phyloP scores from a whole-genome alignment of 2,888 invertebrate genomes.

The Euspilapteryx auroguttella region DNA sequence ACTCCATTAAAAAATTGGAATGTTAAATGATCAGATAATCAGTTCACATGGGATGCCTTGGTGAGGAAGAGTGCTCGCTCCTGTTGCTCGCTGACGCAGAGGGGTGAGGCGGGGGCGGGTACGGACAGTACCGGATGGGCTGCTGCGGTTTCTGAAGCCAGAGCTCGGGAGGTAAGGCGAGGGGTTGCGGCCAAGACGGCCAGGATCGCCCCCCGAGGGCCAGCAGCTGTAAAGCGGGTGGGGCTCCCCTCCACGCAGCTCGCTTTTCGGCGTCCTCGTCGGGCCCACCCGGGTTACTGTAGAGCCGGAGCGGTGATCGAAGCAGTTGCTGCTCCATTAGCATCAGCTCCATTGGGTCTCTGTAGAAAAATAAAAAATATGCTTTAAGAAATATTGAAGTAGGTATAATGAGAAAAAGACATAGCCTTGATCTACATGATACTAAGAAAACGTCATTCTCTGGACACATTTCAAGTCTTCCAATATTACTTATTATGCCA shows the following conservation, averaged over 20 bases:
- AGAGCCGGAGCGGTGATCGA: conserved; percentile 66
- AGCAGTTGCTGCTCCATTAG: conserved; percentile 78
- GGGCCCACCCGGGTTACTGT: conserved; percentile 50
- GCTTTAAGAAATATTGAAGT: background rate
- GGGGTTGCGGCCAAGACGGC: conserved; percentile 85
- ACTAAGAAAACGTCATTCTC: too few species aligned
- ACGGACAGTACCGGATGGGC: conserved; percentile 63
- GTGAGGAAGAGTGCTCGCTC: conserved; percentile 32
- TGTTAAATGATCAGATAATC: too few species aligned
- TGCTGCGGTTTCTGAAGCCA: conserved; percentile 86
- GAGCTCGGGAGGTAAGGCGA: conserved; percentile 83
- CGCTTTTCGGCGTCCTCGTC: conserved; percentile 62
- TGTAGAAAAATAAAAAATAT: conserved; percentile 27
- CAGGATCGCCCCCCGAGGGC: conserved; percentile 74
- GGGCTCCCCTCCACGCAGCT: conserved; percentile 55
- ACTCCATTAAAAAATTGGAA: too few species aligned
- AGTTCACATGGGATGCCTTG: conserved; percentile 46
- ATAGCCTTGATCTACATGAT: too few species aligned
- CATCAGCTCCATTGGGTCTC: conserved; percentile 80
- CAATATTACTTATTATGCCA: too few species aligned
- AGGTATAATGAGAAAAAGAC: too few species aligned
- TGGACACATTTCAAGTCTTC: too few species aligned
- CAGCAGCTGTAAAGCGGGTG: conserved; percentile 40
- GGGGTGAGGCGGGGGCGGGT: conserved; percentile 55
- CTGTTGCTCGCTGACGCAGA: conserved; percentile 18